phyloP scores from a whole-genome alignment of 2,113 vertebrate genomes.

The Stercorarius parasiticus region DNA sequence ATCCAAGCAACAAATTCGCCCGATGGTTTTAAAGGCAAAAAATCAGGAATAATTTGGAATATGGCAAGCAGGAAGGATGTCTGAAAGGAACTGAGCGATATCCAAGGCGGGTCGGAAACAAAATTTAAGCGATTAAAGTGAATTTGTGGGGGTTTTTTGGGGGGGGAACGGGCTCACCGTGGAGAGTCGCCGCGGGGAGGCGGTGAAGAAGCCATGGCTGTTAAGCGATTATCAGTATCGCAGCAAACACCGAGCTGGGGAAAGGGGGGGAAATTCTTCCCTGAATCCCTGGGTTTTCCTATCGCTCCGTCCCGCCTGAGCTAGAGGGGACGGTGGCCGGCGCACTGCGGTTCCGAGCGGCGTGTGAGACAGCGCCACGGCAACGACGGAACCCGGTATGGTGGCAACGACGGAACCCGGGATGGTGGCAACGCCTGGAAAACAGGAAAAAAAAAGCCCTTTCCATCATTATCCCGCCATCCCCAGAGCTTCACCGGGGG shows the following conservation, averaged over 20 bases:
- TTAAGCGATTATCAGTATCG: background rate
- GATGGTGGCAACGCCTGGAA: background rate
- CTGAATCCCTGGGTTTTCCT: constrained; percentile 33
- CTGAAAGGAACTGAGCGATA: background rate
- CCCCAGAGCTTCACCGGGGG: background rate
- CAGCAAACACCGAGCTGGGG: background rate
- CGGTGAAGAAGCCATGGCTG: background rate
- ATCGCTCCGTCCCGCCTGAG: constrained; percentile 5
- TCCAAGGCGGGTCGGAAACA: background rate
- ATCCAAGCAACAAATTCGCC: background rate
- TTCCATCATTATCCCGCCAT: background rate
- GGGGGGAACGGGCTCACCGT: background rate
- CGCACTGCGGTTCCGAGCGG: background rate
- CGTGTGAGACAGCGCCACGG: background rate
- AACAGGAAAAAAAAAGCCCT: background rate
- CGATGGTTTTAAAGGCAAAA: background rate
- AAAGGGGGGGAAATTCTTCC: background rate
- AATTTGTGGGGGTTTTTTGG: background rate
- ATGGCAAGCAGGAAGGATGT: background rate
- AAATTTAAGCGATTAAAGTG: background rate
- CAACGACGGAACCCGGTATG: background rate
- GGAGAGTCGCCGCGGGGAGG: background rate
- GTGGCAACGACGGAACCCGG: background rate
- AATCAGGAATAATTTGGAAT: background rate
- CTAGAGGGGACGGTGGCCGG: background rate